Conservation (phyloP, 2,113 vertebrate genomes). For the Epinephelus cyanopodus region DNA sequence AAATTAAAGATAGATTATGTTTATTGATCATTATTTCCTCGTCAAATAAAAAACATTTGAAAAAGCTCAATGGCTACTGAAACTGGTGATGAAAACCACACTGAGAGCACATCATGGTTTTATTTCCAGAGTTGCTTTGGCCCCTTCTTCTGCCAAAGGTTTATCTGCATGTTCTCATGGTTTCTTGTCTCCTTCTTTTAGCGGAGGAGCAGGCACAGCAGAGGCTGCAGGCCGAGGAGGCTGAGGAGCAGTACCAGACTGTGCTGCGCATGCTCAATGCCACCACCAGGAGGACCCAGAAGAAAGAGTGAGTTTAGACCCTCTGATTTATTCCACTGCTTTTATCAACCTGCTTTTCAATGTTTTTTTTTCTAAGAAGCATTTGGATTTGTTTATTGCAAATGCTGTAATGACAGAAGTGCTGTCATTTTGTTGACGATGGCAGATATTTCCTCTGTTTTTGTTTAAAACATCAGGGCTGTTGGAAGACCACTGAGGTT, state of each 20-base stretch:
- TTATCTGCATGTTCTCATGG: neutral
- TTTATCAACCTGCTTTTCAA: neutral
- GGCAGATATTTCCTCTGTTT: neutral
- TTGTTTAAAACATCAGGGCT: neutral
- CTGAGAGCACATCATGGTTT: neutral
- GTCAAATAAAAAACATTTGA: neutral
- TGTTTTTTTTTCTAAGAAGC: neutral
- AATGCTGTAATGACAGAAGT: neutral
- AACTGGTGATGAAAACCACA: neutral
- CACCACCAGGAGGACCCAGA: constrained; percentile 92
- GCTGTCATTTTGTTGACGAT: neutral
- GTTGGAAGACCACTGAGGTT: too few species aligned
- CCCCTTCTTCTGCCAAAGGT: neutral
- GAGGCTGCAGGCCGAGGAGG: constrained; percentile 91
- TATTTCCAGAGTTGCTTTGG: neutral
- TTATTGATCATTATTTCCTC: neutral
- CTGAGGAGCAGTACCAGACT: constrained; percentile 91
- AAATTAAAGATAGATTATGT: neutral
- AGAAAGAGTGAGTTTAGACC: constrained; percentile 89
- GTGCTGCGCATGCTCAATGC: constrained; percentile 91
- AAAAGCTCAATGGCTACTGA: neutral
- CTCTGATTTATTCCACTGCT: neutral
- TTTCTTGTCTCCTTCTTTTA: constrained; percentile 59
- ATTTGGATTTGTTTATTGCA: neutral
- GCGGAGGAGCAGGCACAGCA: constrained; percentile 93